These are phyloP conservation scores for Oncorhynchus kisutch DNA, from an alignment of 2,113 vertebrate species.

Conservation along the genomic window DNA sequence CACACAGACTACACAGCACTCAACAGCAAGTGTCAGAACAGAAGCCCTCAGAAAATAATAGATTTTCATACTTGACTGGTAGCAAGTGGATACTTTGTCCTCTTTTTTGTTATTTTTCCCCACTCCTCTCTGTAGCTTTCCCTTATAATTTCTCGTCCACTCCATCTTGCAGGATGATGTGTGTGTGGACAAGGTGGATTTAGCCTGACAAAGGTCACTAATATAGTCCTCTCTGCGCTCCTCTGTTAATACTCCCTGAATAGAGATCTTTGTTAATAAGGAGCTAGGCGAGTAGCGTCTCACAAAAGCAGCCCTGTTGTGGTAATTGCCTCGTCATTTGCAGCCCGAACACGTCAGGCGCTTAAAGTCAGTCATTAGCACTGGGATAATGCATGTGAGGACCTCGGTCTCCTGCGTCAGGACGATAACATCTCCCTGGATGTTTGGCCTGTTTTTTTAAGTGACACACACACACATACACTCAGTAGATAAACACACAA, in stretches of 20 bases:
- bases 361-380: conserved; percentile 64
- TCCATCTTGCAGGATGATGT: background rate
- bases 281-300: conserved; percentile 36
- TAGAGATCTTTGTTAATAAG: conserved; percentile 65
- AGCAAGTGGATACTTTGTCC: conserved; percentile 1
- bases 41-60: background rate
- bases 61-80: conserved; percentile 3
- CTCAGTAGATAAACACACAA: conserved; percentile 4
- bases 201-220: conserved; percentile 45
- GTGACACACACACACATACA: conserved; percentile 4
- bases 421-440: conserved; percentile 37
- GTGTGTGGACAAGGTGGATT: conserved; percentile 30
- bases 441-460: conserved; percentile 39
- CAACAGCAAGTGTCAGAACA: too few species aligned
- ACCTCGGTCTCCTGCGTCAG: conserved; percentile 11
- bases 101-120: too few species aligned
- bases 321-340: conserved; percentile 65
- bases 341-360: conserved; percentile 59
- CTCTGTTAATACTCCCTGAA: conserved; percentile 59
- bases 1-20: too few species aligned
- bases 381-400: conserved; percentile 37
- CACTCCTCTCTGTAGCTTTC: background rate
- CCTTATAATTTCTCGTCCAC: too few species aligned
- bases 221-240: conserved; percentile 46
- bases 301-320: conserved; percentile 63